phyloP scores from a whole-genome alignment of 2,888 invertebrate genomes.

The Pandemis cinnamomeana region DNA sequence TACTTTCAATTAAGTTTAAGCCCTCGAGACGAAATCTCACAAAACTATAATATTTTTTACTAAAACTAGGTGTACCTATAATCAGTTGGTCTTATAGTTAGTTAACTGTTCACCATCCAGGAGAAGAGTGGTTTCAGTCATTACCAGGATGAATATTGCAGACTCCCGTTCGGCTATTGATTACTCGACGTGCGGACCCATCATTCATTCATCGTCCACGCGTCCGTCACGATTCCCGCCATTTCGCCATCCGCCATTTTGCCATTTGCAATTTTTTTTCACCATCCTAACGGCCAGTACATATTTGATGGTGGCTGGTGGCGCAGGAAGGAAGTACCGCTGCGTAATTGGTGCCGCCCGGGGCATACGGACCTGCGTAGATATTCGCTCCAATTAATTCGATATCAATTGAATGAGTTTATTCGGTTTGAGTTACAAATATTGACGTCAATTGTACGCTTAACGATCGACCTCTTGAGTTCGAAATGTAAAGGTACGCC shows the following conservation, averaged over 20 bases:
- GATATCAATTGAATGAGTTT: slow-evolving; percentile 53
- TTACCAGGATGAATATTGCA: slow-evolving; percentile 66
- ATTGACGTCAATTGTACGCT: slow-evolving; percentile 8
- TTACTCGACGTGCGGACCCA: slow-evolving; percentile 60
- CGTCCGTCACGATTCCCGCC: slow-evolving; percentile 59
- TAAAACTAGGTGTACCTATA: not conserved
- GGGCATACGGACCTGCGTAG: slow-evolving; percentile 56
- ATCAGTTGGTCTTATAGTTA: slow-evolving; percentile 16
- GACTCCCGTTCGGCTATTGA: slow-evolving; percentile 56
- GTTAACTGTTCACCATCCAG: slow-evolving; percentile 26
- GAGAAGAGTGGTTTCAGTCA: slow-evolving; percentile 57
- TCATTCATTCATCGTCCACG: slow-evolving; percentile 75
- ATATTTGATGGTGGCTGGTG: slow-evolving; percentile 72
- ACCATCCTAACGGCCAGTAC: slow-evolving; percentile 64
- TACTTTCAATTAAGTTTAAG: too few species aligned
- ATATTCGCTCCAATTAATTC: slow-evolving; percentile 53
- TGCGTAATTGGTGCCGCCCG: slow-evolving; percentile 70
- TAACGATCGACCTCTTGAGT: slow-evolving; percentile 3
- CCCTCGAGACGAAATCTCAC: not conserved
- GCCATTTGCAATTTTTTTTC: slow-evolving; percentile 49
- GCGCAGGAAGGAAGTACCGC: slow-evolving; percentile 68
- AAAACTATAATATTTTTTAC: too few species aligned
- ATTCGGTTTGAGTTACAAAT: slow-evolving; percentile 16
- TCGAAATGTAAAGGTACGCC: not conserved
- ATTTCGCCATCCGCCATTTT: slow-evolving; percentile 48